Base-by-base conservation (phyloP, 2,797 vertebrate species). In the Vultur gryphus region DNA sequence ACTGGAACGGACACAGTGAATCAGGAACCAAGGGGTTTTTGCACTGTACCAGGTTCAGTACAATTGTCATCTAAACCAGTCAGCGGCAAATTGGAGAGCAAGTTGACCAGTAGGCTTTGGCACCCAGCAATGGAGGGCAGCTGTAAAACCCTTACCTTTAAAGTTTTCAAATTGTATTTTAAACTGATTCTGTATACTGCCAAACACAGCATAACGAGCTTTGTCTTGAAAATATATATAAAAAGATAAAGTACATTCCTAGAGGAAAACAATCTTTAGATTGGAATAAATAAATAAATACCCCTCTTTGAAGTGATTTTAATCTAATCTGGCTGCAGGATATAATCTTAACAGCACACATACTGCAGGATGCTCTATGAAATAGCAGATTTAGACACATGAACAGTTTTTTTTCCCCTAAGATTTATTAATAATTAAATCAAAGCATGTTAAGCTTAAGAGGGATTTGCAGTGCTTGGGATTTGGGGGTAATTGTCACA, bases 211-310 rank as follows among this genome's bases (percentile, higher is more conserved):
- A 5, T 19, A 72, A 71, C 0, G 3, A 93, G 83, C 72, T 95
- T 70, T 46, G 79, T 84, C 92, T 90, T 95, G 85, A 85, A 94
- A 84, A 75, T 4, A 49, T 1, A 39, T 31, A 55, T 5, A 31
- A 37, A 90, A 72, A 82, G 24, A 81, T 61, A 93, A 90, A 80
- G 61, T 17, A 21, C 62, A 39, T 93, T 83, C 66, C 88, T 49
- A 39, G 69, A 96, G 83, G 59, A 95, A 95, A 95, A 78, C 65
- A 90, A 90, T 81, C 61, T 72, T 90, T 90, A 90, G 66, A 84
- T 21, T 67, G 76, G 79, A 93, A 96, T 93, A 96, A 96, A 93
- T 95, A 95, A 96, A 95, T 93, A 96, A 94, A 91, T 88, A 84
- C 20, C 13, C 11, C 13, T 81, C 92, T 96, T 58, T 96, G 85